Evolutionary conservation across 2,888 invertebrate species (phyloP).

Genomic region (Hedychridium roseum): DNA sequence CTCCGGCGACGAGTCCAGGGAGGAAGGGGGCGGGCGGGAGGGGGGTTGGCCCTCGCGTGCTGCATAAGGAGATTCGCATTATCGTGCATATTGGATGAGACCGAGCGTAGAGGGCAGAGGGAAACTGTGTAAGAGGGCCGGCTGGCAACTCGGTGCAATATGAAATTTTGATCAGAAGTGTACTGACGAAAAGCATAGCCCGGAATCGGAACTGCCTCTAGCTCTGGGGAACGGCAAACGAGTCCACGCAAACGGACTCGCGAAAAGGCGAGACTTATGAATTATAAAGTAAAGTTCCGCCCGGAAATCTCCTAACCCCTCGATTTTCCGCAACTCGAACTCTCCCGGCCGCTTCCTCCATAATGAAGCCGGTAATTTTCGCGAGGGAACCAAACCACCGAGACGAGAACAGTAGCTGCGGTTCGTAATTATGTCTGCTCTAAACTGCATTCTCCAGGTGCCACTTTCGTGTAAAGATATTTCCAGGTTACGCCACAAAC

Average conservation of each 20-base stretch:
- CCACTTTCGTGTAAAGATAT: no score
- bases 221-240: conserved; percentile 7
- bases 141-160: conserved; percentile 21
- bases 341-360: no score
- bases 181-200: conserved; percentile 15
- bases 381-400: no score
- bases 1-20: conserved; percentile 1
- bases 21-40: conserved; percentile 12
- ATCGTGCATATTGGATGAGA: conserved; percentile 45
- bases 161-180: conserved; percentile 49
- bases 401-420: no score
- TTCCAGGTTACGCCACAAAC: no score
- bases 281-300: no score
- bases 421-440: no score
- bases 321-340: no score
- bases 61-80: conserved; percentile 52
- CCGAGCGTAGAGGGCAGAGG: conserved; percentile 12
- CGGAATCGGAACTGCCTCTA: conserved; percentile 32
- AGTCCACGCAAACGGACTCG: conserved; percentile 16
- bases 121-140: conserved; percentile 2
- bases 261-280: conserved; percentile 8
- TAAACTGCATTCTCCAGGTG: no score
- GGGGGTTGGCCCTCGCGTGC: conserved; percentile 24
- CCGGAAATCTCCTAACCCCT: no score
- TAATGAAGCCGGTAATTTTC: no score